A percentile compares a stretch with the other conserved stretches of the same genome.
phyloP scores from a whole-genome alignment of 2,113 vertebrate species.

The Rattus rattus region DNA sequence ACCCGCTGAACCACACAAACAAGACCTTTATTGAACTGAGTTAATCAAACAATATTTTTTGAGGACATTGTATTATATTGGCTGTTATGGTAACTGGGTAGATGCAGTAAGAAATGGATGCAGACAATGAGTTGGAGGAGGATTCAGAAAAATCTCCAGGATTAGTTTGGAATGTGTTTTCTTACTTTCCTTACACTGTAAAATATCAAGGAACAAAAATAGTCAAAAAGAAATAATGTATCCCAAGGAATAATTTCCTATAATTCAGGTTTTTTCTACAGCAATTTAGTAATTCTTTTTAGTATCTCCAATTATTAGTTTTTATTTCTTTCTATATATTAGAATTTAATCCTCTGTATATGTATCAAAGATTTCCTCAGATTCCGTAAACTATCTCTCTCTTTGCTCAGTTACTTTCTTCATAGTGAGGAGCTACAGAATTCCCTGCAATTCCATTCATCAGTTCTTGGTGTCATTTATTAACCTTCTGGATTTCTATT shows the following conservation, averaged over 20 bases:
- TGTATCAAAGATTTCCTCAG: not conserved
- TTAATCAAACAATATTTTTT: not conserved
- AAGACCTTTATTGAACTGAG: not conserved
- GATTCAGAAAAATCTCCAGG: not conserved
- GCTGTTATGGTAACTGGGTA: not conserved
- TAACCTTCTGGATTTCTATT: not conserved
- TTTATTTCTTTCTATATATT: too few species aligned
- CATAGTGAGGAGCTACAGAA: too few species aligned
- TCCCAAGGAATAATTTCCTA: not conserved
- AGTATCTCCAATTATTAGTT: not conserved
- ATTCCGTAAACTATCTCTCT: not conserved
- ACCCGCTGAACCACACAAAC: not conserved
- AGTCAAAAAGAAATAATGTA: not conserved
- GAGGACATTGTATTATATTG: not conserved
- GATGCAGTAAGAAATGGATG: not conserved
- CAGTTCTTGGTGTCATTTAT: not conserved
- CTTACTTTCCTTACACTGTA: not conserved
- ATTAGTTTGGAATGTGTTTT: not conserved
- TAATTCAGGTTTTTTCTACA: not conserved
- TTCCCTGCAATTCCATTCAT: not conserved
- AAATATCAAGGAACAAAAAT: not conserved
- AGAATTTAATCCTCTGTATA: not conserved
- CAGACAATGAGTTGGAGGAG: accelerated
- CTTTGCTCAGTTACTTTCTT: not conserved
- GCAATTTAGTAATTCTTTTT: not conserved